Conservation (phyloP, 1,140 invertebrate species). For the Diorhabda sublineata region DNA sequence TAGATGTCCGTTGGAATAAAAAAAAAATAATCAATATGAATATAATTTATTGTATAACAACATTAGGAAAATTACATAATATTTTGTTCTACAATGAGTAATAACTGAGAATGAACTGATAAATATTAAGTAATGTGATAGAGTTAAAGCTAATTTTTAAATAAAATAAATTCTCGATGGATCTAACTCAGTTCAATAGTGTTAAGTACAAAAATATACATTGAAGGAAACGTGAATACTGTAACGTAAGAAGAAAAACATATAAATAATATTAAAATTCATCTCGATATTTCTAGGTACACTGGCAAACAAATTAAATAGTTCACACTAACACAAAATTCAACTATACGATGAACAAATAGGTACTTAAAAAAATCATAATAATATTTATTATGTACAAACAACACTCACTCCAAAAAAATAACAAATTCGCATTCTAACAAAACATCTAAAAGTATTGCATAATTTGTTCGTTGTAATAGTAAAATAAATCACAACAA, state of each 20-base stretch:
- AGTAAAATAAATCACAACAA: slow-evolving; percentile 29
- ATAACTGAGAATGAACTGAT: slow-evolving; percentile 25
- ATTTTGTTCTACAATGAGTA: slow-evolving; percentile 33
- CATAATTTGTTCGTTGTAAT: slow-evolving; percentile 37
- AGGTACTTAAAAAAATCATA: slow-evolving; percentile 41
- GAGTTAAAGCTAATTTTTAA: slow-evolving; percentile 34
- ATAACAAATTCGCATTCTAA: slow-evolving; percentile 29
- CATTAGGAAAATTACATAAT: slow-evolving; percentile 35
- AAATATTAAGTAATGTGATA: slow-evolving; percentile 31
- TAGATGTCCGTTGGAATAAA: background rate
- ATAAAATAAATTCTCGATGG: slow-evolving; percentile 20
- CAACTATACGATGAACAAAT: slow-evolving; percentile 28
- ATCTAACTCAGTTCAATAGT: slow-evolving; percentile 23
- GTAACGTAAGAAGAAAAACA: slow-evolving; percentile 35
- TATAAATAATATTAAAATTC: slow-evolving; percentile 30
- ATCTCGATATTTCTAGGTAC: slow-evolving; percentile 35
- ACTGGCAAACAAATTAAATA: slow-evolving; percentile 35
- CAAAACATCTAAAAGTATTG: slow-evolving; percentile 28
- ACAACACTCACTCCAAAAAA: slow-evolving; percentile 33
- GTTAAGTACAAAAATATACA: slow-evolving; percentile 17
- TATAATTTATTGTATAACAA: slow-evolving; percentile 42
- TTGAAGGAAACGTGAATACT: slow-evolving; percentile 30
- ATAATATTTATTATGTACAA: slow-evolving; percentile 35
- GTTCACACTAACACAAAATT: slow-evolving; percentile 31
- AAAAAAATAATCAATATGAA: slow-evolving; percentile 17